Evolutionary conservation across 2,888 invertebrate species (phyloP), one percentile per base, ranked within the genome.

Genomic region (Phengaris arion): DNA sequence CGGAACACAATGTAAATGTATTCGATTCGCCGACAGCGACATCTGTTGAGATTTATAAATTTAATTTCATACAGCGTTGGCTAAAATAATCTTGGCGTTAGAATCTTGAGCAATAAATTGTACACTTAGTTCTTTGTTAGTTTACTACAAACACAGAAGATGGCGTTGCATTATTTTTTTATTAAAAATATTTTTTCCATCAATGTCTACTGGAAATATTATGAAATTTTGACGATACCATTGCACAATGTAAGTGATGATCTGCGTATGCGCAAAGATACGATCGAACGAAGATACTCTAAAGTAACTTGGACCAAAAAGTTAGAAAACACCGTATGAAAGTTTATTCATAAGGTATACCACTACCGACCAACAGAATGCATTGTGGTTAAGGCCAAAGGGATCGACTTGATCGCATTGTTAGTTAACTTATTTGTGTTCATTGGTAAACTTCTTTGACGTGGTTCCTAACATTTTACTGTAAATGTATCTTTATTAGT

Each of bases 401-500:
- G 13, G n/a, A 12, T 12, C 4, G 6, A 2, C 15, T n/a, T 13
- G 55, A n/a, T 57, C 55, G 8, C 48, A 46, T 46, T 22, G 22
- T n/a, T 13, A 13, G 54, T 6, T n/a, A 54, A 54, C 6, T 54
- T 13, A 54, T n/a, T n/a, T 6, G 2, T 54, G 54, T 57, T 8
- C 57, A 51, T 55, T 6, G 22, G 22, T 10, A 10, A 59, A 9
- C 15, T 64, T 10, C 6, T 70, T 70, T 46, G 48, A 48, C 52
- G 10, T 22, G 10, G 52, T 22, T 6, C 22, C 51, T 35, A 35
- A 35, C 13, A 52, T 72, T 72, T 54, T 52, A 15, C 54, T 72
- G 72, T 54, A 54, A 72, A 72, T 54, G 54, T 72, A 72, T 72
- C 52, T 45, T 72, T 54, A 72, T 72, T 72, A 72, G 72, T 72